These are phyloP conservation scores for Engraulis encrasicolus DNA, from an alignment of 2,113 vertebrate species.

Conservation along the genomic window DNA sequence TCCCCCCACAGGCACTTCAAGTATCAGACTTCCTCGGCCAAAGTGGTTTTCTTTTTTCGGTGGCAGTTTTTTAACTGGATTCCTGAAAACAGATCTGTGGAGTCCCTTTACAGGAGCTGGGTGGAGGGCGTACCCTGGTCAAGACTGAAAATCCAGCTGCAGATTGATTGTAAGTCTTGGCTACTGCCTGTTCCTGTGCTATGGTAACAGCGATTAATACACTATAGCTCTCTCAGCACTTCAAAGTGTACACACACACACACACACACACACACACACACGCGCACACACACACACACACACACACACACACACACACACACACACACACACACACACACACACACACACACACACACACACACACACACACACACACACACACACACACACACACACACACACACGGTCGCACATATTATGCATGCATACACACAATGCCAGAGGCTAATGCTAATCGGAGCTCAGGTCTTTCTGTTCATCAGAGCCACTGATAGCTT, in stretches of 20 bases:
- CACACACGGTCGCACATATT: too few relatives aligned
- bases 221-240: conserved; percentile 18
- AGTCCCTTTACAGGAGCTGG: not conserved
- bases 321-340: too few relatives aligned
- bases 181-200: not conserved
- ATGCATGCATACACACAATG: too few relatives aligned
- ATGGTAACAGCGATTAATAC: not conserved
- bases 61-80: not conserved
- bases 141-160: not conserved
- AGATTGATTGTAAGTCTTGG: not conserved
- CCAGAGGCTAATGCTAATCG: not conserved
- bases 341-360: too few relatives aligned
- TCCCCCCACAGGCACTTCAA: not conserved
- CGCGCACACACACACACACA: too few relatives aligned
- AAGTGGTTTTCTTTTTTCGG: not conserved
- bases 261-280: too few relatives aligned
- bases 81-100: not conserved
- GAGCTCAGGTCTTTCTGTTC: not conserved
- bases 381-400: too few relatives aligned
- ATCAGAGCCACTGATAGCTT: not conserved
- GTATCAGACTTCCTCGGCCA: not conserved
- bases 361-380: too few relatives aligned
- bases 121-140: not conserved
- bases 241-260: too few relatives aligned
- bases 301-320: too few relatives aligned